Evolutionary conservation across 35 echinoderm and acorn worm species (phyloP).

Genomic region (Apostichopus japonicus): DNA sequence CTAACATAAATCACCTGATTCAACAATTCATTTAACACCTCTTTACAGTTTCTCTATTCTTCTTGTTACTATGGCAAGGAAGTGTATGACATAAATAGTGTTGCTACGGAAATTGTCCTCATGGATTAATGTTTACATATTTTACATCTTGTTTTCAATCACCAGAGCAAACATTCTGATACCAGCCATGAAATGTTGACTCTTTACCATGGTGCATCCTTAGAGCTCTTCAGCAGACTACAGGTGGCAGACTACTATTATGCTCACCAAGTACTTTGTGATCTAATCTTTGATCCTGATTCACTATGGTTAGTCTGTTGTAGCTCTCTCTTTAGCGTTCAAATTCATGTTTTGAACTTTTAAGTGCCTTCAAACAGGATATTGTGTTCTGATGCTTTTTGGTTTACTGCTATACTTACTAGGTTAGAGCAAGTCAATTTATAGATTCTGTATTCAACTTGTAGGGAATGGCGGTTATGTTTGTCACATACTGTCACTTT

Average conservation of each 20-base stretch:
- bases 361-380: constrained; percentile 33
- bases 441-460: too few species aligned
- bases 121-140: background rate
- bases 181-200: constrained; percentile 70
- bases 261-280: constrained; percentile 87
- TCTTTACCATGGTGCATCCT: constrained; percentile 80
- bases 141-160: background rate
- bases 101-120: background rate
- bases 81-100: background rate
- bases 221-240: constrained; percentile 72
- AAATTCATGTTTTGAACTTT: constrained; percentile 16
- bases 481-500: too few species aligned
- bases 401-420: too few species aligned
- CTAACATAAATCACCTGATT: too few species aligned
- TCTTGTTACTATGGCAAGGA: too few species aligned
- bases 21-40: too few species aligned
- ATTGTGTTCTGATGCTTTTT: constrained; percentile 3
- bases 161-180: constrained; percentile 78
- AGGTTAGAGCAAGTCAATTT: too few species aligned
- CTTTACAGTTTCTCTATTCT: too few species aligned
- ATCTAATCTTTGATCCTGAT: constrained; percentile 79
- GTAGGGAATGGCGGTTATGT: too few species aligned
- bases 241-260: constrained; percentile 86
- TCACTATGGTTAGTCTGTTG: constrained; percentile 84
- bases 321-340: background rate